Evolutionary conservation across 2,797 vertebrate species (phyloP).

Genomic region (Mycteria americana): DNA sequence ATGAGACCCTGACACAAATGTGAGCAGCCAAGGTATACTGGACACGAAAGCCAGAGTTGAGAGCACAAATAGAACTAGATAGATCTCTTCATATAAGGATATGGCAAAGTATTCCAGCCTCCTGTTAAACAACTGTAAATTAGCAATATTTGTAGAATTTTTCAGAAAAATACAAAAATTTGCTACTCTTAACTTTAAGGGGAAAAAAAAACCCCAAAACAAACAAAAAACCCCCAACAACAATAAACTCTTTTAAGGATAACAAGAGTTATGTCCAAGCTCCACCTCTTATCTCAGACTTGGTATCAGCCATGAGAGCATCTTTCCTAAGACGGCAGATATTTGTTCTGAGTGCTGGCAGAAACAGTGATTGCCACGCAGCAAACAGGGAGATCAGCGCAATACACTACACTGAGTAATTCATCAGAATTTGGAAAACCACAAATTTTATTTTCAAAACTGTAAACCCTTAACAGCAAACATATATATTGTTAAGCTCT

Average conservation of each 20-base stretch:
- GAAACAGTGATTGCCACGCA: background rate
- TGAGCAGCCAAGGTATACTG: background rate
- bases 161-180: background rate
- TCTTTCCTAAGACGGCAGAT: background rate
- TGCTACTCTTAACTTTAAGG: background rate
- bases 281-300: background rate
- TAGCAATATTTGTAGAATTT: background rate
- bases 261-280: background rate
- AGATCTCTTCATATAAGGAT: background rate
- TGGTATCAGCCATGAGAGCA: background rate
- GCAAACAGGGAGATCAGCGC: background rate
- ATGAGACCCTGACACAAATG: background rate
- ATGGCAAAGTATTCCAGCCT: background rate
- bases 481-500: background rate
- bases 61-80: background rate
- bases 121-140: background rate
- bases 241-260: background rate
- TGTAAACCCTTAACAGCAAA: background rate
- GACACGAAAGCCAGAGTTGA: background rate
- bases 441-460: background rate
- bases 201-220: background rate
- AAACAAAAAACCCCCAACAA: rapidly evolving
- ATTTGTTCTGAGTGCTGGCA: background rate
- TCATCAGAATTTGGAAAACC: background rate
- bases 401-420: background rate